Percentiles rank a stretch among this genome's conserved stretches.
Conservation (phyloP, 1,140 invertebrate species). For the Galleria mellonella region DNA sequence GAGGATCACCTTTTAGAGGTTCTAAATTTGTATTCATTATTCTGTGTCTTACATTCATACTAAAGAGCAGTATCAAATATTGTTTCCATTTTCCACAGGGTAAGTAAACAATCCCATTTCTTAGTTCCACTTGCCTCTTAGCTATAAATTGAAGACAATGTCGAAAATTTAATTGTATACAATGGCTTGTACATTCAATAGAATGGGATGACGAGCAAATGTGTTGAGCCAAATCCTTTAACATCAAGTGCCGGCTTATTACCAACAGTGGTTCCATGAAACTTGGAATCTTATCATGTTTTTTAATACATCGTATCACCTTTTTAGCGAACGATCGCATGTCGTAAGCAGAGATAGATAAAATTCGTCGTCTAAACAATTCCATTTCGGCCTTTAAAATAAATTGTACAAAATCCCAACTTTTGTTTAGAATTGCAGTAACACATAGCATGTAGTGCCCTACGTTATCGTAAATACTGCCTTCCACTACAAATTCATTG, state of each 20-base stretch:
- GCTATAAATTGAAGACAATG: conserved; percentile 71
- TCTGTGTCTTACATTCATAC: conserved; percentile 60
- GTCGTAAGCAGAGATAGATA: conserved; percentile 37
- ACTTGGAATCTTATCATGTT: conserved; percentile 20
- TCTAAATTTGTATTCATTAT: conserved; percentile 38
- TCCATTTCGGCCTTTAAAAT: conserved; percentile 38
- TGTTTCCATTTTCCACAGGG: conserved; percentile 76
- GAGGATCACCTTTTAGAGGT: conserved; percentile 51
- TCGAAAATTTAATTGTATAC: conserved; percentile 68
- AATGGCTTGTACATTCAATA: conserved; percentile 29
- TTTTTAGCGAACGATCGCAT: conserved; percentile 56
- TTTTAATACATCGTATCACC: conserved; percentile 41
- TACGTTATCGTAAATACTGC: conserved; percentile 73
- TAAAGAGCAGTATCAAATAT: conserved; percentile 69
- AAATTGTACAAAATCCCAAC: conserved; percentile 32
- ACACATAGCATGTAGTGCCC: conserved; percentile 77
- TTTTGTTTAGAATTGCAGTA: conserved; percentile 32
- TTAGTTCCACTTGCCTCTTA: conserved; percentile 66
- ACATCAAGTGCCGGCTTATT: conserved; percentile 41
- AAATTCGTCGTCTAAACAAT: conserved; percentile 43
- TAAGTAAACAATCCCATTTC: conserved; percentile 66
- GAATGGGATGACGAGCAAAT: conserved; percentile 29
- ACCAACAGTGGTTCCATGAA: conserved; percentile 28
- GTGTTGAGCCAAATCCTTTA: conserved; percentile 50
- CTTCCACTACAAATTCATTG: conserved; percentile 76